phyloP scores from a whole-genome alignment of 2,888 invertebrate genomes.

The Rhogogaster chlorosoma region DNA sequence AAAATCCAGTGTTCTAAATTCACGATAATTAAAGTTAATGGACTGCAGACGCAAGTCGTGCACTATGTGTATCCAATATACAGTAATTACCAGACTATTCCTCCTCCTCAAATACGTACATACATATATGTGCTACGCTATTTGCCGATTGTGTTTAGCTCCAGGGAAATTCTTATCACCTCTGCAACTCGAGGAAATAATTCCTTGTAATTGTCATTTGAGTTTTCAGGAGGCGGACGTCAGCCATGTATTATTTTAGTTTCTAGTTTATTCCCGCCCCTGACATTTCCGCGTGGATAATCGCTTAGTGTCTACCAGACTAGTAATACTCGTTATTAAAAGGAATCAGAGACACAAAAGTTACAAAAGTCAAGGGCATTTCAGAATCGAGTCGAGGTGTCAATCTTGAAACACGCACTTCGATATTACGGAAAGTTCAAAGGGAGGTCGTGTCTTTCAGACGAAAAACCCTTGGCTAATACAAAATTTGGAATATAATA shows the following conservation, averaged over 20 bases:
- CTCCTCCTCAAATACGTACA: background rate
- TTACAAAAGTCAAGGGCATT: constrained; percentile 1
- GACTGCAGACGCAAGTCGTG: background rate
- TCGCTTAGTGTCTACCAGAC: background rate
- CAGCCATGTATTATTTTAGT: background rate
- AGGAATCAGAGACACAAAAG: background rate
- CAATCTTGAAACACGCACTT: background rate
- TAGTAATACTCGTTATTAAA: background rate
- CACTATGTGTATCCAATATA: background rate
- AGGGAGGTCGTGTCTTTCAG: background rate
- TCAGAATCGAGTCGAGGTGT: background rate
- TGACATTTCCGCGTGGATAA: constrained; percentile 3
- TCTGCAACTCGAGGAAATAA: background rate
- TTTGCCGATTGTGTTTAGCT: background rate
- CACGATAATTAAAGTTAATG: constrained; percentile 25
- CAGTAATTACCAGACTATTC: background rate
- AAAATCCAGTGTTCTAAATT: background rate
- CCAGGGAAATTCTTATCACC: background rate
- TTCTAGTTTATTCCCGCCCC: background rate
- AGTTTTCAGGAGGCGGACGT: background rate
- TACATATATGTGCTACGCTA: background rate
- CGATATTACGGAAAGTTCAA: background rate
- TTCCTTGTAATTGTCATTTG: background rate
- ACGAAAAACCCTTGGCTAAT: background rate
- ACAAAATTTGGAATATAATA: background rate